A percentile compares a stretch with the other conserved stretches of the same genome.
These are phyloP conservation scores for Plusia festucae DNA, from an alignment of 2,888 invertebrate genomes.

Conservation along the genomic window DNA sequence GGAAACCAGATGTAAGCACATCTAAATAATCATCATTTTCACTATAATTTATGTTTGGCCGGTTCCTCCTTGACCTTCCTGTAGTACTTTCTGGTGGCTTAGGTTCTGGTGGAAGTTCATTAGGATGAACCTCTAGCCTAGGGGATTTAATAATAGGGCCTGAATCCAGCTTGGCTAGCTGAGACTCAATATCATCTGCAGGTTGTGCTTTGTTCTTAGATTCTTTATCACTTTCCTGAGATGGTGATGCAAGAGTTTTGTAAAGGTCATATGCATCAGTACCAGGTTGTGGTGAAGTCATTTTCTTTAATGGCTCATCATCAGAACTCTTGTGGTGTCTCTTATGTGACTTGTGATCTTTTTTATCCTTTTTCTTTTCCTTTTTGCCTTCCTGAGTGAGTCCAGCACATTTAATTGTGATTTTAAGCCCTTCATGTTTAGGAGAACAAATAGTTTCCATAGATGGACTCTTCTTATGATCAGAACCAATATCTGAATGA, in stretches of 20 bases:
- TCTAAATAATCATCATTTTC: constrained; percentile 89
- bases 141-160: constrained; percentile 71
- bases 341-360: constrained; percentile 88
- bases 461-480: constrained; percentile 82
- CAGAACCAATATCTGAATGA: constrained; percentile 81
- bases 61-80: constrained; percentile 84
- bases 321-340: constrained; percentile 83
- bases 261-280: constrained; percentile 87
- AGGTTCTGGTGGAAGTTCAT: constrained; percentile 80
- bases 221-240: constrained; percentile 73
- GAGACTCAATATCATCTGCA: constrained; percentile 79
- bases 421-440: constrained; percentile 87
- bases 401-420: constrained; percentile 85
- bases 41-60: constrained; percentile 88
- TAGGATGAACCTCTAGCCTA: constrained; percentile 73
- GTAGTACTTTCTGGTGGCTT: constrained; percentile 79
- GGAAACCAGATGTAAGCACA: constrained; percentile 80
- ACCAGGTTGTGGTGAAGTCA: constrained; percentile 86
- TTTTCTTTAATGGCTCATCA: constrained; percentile 77
- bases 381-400: constrained; percentile 81
- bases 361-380: constrained; percentile 85
- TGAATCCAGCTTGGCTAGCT: constrained; percentile 79
- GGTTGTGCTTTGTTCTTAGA: constrained; percentile 63
- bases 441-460: constrained; percentile 85
- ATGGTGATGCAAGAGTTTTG: constrained; percentile 87